phyloP scores from a whole-genome alignment of 2,888 invertebrate genomes.

The Acanthosoma haemorrhoidale region DNA sequence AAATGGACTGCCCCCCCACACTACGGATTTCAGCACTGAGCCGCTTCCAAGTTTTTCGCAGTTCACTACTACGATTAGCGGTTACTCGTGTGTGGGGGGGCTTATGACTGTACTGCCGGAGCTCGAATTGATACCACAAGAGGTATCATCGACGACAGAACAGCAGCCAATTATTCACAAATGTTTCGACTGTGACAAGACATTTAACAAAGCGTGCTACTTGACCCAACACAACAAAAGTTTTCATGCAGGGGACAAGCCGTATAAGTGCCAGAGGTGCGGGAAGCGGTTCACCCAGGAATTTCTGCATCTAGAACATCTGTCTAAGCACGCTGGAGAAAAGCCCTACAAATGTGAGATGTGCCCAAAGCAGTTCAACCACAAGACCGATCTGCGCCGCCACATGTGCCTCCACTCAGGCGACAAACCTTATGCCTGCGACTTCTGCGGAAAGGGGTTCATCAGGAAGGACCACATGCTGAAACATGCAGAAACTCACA shows the following conservation, averaged over 20 bases:
- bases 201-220: constrained; percentile 80
- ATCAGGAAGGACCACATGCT: constrained; percentile 88
- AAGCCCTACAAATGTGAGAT: constrained; percentile 80
- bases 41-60: constrained; percentile 62
- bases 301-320: constrained; percentile 65
- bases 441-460: constrained; percentile 78
- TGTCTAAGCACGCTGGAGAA: constrained; percentile 70
- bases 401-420: constrained; percentile 86
- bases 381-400: constrained; percentile 80
- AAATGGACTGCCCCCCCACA: constrained; percentile 51
- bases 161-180: constrained; percentile 46
- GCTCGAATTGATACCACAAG: constrained; percentile 25
- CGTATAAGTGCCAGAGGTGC: constrained; percentile 75
- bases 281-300: constrained; percentile 77
- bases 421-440: constrained; percentile 74
- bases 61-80: constrained; percentile 45
- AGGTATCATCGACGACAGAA: constrained; percentile 39
- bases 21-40: constrained; percentile 39
- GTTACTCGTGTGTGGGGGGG: constrained; percentile 37
- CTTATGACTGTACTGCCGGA: constrained; percentile 7
- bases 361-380: constrained; percentile 84
- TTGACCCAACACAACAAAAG: constrained; percentile 86
- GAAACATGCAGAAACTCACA: constrained; percentile 78
- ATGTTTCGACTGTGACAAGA: constrained; percentile 76
- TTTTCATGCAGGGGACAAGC: constrained; percentile 80